These are phyloP conservation scores for Caenorhabditis sinica DNA, from an alignment of 2,888 invertebrate species.

Conservation along the genomic window DNA sequence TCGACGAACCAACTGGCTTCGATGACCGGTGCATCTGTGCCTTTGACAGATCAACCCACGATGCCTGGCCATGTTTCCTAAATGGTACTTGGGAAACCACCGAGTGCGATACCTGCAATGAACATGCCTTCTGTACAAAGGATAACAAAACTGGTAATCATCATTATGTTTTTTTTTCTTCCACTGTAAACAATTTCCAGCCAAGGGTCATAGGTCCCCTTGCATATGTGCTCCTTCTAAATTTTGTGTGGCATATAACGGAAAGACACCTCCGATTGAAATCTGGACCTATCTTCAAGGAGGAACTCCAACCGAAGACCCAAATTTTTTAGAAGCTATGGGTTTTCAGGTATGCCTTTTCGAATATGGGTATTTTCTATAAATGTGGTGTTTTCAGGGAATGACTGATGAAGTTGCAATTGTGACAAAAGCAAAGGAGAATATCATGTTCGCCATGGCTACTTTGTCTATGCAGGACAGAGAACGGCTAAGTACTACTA, in stretches of 20 bases:
- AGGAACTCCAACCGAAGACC: conserved; percentile 76
- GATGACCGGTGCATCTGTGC: conserved; percentile 79
- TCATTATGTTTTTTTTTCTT: no score
- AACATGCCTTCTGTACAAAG: conserved; percentile 72
- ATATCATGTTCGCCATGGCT: conserved; percentile 83
- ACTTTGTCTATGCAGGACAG: conserved; percentile 78
- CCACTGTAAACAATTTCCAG: conserved; percentile 52
- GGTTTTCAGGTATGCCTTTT: conserved; percentile 76
- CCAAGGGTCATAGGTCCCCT: conserved; percentile 73
- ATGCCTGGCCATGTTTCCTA: conserved; percentile 74
- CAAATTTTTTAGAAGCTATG: conserved; percentile 81
- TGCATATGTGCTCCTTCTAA: conserved; percentile 78
- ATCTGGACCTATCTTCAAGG: conserved; percentile 79
- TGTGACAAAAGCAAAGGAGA: conserved; percentile 83
- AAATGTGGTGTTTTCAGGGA: conserved; percentile 67
- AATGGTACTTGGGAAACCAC: conserved; percentile 69
- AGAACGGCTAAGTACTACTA: conserved; percentile 78
- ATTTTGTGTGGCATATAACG: conserved; percentile 80
- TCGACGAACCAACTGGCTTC: conserved; percentile 70
- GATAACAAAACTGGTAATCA: conserved; percentile 72
- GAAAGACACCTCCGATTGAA: conserved; percentile 72
- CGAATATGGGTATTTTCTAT: not conserved
- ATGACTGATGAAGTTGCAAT: conserved; percentile 84
- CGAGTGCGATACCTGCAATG: conserved; percentile 72
- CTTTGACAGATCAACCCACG: conserved; percentile 77